These are phyloP conservation scores for Stegodyphus dumicola DNA, from an alignment of 1,140 invertebrate species.

Conservation along the genomic window DNA sequence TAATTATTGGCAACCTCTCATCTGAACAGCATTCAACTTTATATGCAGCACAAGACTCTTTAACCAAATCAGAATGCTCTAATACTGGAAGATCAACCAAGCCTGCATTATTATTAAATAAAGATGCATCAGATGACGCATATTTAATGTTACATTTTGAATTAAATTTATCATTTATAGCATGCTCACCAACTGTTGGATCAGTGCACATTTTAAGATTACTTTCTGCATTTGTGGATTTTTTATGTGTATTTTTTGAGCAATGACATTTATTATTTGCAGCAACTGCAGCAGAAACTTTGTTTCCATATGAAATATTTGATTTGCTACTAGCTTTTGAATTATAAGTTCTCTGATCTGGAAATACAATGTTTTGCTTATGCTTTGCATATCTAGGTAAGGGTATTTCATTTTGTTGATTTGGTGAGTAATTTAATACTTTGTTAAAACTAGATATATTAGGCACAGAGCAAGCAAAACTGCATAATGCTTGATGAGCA, in stretches of 20 bases:
- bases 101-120: slow-evolving; percentile 3
- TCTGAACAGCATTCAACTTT: slow-evolving; percentile 25
- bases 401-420: slow-evolving; percentile 29
- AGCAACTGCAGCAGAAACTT: slow-evolving; percentile 20
- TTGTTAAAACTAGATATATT: slow-evolving; percentile 29
- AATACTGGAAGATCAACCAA: slow-evolving; percentile 34
- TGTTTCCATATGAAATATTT: background rate
- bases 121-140: background rate
- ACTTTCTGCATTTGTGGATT: background rate
- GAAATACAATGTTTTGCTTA: slow-evolving; percentile 20
- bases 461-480: slow-evolving; percentile 19
- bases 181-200: slow-evolving; percentile 4
- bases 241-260: slow-evolving; percentile 10
- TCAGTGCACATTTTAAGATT: slow-evolving; percentile 8
- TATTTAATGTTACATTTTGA: slow-evolving; percentile 15
- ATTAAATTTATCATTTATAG: slow-evolving; percentile 21
- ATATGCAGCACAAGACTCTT: background rate
- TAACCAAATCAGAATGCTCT: slow-evolving; percentile 10
- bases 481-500: slow-evolving; percentile 30
- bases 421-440: slow-evolving; percentile 33
- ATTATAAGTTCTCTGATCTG: slow-evolving; percentile 18
- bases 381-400: slow-evolving; percentile 4
- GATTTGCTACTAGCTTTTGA: slow-evolving; percentile 9
- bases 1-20: slow-evolving; percentile 1
- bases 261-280: slow-evolving; percentile 5